Base-by-base conservation (phyloP, 2,113 vertebrate species). In the Manacus vitellinus region DNA sequence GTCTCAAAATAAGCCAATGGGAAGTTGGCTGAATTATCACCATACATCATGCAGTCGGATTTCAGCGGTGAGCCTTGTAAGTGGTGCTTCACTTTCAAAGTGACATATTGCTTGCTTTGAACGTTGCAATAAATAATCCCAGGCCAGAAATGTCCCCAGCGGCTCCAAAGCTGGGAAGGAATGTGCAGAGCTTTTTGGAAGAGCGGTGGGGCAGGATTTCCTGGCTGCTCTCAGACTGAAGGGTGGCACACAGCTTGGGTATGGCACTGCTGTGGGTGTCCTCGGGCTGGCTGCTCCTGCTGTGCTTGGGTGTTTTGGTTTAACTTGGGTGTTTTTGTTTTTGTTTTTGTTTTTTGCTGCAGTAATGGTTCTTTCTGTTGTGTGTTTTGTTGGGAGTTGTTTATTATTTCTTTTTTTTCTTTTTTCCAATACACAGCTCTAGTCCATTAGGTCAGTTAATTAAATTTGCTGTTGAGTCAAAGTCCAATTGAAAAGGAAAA, bases 361-460 rank as follows among this genome's bases (percentile, higher is more conserved):
- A 39, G 20, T 25, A 13, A 9, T 94, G 59, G 31, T 46, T 92
- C 46, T 67, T 81, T 67, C 33, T 88, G 41, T 47, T 88, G 31
- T n/a, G 14, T 95, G 25, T 66, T 92, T 85, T 80, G 28, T 76
- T 73, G 58, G 68, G 81, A 93, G 59, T 19, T 81, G 55, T 0
- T 89, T 87, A 89, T 89, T 78, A 10, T 85, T 83, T 70, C 2
- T 75, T 70, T 10, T 51, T 47, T 70, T 10, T 46, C 28, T 81
- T 47, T 43, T 56, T 56, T 46, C 39, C 41, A 78, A 31, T 62
- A 86, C 80, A 71, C 65, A 66, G 58, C 80, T 96, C 91, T 89
- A 84, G 89, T 92, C 81, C 91, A 81, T 94, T 91, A 94, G 86
- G 81, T 95, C 92, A 88, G 95, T 87, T 97, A 95, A 97, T 97